Evolutionary conservation across 2,888 invertebrate species (phyloP), one percentile per base, ranked within the genome.

Genomic region (Iphiclides podalirius): DNA sequence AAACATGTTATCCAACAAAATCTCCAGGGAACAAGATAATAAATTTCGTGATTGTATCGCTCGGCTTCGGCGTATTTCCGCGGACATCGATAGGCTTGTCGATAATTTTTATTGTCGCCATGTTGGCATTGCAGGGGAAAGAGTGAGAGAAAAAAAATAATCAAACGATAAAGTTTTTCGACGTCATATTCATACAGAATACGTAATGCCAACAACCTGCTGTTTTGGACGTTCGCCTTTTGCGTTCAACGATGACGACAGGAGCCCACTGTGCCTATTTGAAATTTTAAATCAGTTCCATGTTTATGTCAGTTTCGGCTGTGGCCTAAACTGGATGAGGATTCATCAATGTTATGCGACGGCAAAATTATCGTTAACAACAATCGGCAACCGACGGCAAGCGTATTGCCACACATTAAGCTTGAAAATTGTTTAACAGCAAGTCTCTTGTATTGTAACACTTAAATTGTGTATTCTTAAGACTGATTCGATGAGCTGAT

Each of bases 261-360:
- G 53, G 73, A 72, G 75, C 71, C 64, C 62, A 69, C 64, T 58
- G 57, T 39, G 53, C 68, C 64, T 71, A 84, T 85, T 84, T 84
- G 76, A 81, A 87, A 86, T 82, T 84, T 75, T 80, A 81, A 86
- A 81, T 75, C 67, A 64, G 63, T 70, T 71, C 73, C 77, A 75
- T 77, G 76, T 76, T 73, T 77, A 82, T 78, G 73, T 75, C 80
- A 75, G 66, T 70, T 80, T 79, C 73, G 79, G 67, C 66, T 72
- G 73, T 70, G 73, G 52, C 76, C 75, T 75, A 78, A 81, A 78
- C 75, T 72, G 79, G 78, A 63, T 62, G 70, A 73, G 71, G 71
- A 87, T 84, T 73, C 81, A 76, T 84, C 84, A 83, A 80, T 73
- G 82, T 79, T 78, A 65, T 64, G 57, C 59, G 56, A 55, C 50